These are phyloP conservation scores for Mercenaria mercenaria DNA, from an alignment of 1,140 invertebrate genomes.

Conservation along the genomic window DNA sequence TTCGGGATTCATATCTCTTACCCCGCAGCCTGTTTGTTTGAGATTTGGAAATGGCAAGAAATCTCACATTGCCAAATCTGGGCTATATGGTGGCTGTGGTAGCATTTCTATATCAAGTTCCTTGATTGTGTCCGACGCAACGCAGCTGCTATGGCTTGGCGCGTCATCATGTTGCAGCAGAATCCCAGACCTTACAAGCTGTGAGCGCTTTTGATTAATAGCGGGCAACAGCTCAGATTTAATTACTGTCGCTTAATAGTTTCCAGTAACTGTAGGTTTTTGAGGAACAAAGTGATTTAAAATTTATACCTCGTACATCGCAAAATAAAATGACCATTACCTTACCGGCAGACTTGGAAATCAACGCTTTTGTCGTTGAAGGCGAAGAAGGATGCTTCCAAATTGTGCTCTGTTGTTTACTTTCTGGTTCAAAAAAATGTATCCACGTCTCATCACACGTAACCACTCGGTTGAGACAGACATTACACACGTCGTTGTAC, in stretches of 20 bases:
- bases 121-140: conserved; percentile 28
- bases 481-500: conserved; percentile 5
- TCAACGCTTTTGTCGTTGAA: conserved; percentile 16
- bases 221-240: conserved; percentile 9
- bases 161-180: background rate
- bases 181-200: background rate
- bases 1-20: background rate
- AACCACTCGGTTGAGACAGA: conserved; percentile 12
- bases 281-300: conserved; percentile 26
- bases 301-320: background rate
- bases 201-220: conserved; percentile 5
- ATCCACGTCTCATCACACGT: background rate
- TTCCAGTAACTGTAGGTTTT: conserved; percentile 15
- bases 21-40: background rate
- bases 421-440: conserved; percentile 20
- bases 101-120: background rate
- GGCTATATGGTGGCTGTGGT: background rate
- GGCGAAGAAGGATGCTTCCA: conserved; percentile 16
- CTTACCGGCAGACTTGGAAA: conserved; percentile 19
- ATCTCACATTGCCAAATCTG: conserved; percentile 21
- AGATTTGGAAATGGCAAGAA: conserved; percentile 27
- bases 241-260: conserved; percentile 5
- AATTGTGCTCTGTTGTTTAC: conserved; percentile 1
- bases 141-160: background rate
- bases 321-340: conserved; percentile 29